phyloP scores from a whole-genome alignment of 2,797 vertebrate genomes.

The Schizothorax lantsangensis region DNA sequence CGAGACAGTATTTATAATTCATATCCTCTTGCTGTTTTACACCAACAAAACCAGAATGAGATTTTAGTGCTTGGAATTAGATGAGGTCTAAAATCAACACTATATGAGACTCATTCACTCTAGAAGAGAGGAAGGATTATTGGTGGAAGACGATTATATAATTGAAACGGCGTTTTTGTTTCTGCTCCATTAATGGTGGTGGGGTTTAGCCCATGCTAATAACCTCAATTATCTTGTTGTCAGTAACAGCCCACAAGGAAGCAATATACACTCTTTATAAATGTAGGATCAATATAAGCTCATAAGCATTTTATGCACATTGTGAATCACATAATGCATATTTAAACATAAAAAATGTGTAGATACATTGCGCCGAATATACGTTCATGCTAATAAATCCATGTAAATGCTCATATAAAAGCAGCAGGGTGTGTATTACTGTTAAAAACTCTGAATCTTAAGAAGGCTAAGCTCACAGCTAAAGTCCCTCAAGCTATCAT shows the following conservation, averaged over 20 bases:
- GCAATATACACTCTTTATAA: slow-evolving; percentile 39
- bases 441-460: slow-evolving; percentile 46
- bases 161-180: slow-evolving; percentile 43
- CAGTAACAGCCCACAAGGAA: slow-evolving; percentile 36
- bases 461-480: slow-evolving; percentile 33
- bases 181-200: slow-evolving; percentile 17
- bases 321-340: slow-evolving; percentile 51
- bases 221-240: slow-evolving; percentile 42
- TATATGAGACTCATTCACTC: slow-evolving; percentile 24
- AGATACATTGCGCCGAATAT: slow-evolving; percentile 46
- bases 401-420: slow-evolving; percentile 45
- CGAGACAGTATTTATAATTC: slow-evolving; percentile 61
- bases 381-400: slow-evolving; percentile 49
- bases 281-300: slow-evolving; percentile 49
- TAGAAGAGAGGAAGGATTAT: slow-evolving; percentile 33
- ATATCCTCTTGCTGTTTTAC: slow-evolving; percentile 52
- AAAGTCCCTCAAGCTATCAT: slow-evolving; percentile 38
- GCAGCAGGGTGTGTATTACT: slow-evolving; percentile 46
- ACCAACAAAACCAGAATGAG: slow-evolving; percentile 44
- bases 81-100: slow-evolving; percentile 44
- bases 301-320: slow-evolving; percentile 47
- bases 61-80: slow-evolving; percentile 53
- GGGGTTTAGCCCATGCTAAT: slow-evolving; percentile 24
- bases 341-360: slow-evolving; percentile 52
- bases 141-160: slow-evolving; percentile 45